A percentile compares a stretch with the other conserved stretches of the same genome.
Evolutionary conservation across 2,888 invertebrate species (phyloP).

Genomic region (Seladonia tumulorum): DNA sequence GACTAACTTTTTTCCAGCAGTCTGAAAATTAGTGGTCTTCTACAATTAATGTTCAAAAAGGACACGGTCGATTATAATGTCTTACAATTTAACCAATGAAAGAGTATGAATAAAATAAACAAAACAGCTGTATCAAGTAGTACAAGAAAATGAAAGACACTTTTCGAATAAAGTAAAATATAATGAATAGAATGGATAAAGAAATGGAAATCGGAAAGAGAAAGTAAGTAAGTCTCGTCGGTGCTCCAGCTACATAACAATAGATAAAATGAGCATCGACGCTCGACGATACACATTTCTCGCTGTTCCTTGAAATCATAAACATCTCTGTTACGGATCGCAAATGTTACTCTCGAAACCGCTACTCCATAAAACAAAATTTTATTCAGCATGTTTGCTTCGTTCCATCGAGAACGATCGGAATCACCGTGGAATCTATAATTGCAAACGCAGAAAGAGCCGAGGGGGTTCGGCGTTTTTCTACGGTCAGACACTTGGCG

Average conservation of each 20-base stretch:
- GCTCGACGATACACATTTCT: background rate
- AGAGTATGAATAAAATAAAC: background rate
- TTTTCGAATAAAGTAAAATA: too few species aligned
- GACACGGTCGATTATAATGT: too few species aligned
- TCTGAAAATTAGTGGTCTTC: too few species aligned
- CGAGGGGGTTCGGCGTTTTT: background rate
- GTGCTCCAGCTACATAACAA: background rate
- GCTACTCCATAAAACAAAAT: background rate
- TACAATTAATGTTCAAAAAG: too few species aligned
- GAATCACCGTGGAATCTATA: background rate
- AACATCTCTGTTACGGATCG: background rate
- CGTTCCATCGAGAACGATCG: background rate
- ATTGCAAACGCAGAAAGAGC: background rate
- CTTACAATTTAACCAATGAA: too few species aligned
- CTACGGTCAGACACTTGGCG: background rate
- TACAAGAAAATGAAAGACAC: too few species aligned
- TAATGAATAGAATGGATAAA: too few species aligned
- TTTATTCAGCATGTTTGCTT: background rate
- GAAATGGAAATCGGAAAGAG: background rate
- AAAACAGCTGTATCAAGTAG: too few species aligned
- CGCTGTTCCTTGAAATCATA: background rate
- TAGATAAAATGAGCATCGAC: background rate
- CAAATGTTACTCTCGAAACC: background rate
- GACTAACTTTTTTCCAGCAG: too few species aligned
- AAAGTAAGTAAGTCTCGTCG: background rate